phyloP scores from a whole-genome alignment of 2,888 invertebrate species.

The Tipula vernalis region DNA sequence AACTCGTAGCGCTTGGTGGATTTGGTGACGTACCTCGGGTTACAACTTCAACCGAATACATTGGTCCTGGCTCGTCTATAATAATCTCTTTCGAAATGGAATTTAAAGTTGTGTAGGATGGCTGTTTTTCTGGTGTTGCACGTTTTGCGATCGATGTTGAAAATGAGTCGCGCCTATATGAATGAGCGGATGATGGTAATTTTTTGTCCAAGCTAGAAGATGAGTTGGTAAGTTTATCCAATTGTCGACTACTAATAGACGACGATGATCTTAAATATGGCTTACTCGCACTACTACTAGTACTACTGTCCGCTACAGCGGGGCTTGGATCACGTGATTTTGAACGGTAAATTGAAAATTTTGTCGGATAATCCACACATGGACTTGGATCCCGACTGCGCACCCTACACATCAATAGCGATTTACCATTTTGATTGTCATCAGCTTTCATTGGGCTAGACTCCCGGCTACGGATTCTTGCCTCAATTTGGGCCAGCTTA shows the following conservation, averaged over 20 bases:
- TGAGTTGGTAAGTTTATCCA: conserved; percentile 11
- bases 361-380: conserved; percentile 25
- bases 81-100: conserved; percentile 18
- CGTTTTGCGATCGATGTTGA: background rate
- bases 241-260: background rate
- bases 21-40: conserved; percentile 71
- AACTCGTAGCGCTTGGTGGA: conserved; percentile 45
- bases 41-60: conserved; percentile 46
- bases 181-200: conserved; percentile 15
- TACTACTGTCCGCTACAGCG: conserved; percentile 14
- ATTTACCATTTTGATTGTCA: conserved; percentile 11
- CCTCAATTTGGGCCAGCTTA: conserved; percentile 24
- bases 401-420: background rate
- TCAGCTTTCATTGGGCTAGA: conserved; percentile 17
- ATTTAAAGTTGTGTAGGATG: conserved; percentile 14
- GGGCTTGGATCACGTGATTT: conserved; percentile 19
- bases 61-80: conserved; percentile 21
- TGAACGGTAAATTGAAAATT: conserved; percentile 19
- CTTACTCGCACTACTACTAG: conserved; percentile 17
- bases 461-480: conserved; percentile 15
- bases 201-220: background rate
- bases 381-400: conserved; percentile 17
- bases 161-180: background rate
- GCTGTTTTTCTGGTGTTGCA: conserved; percentile 15
- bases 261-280: conserved; percentile 18